Conservation (phyloP, 2,888 invertebrate genomes). For the Toxonevra muliebris region DNA sequence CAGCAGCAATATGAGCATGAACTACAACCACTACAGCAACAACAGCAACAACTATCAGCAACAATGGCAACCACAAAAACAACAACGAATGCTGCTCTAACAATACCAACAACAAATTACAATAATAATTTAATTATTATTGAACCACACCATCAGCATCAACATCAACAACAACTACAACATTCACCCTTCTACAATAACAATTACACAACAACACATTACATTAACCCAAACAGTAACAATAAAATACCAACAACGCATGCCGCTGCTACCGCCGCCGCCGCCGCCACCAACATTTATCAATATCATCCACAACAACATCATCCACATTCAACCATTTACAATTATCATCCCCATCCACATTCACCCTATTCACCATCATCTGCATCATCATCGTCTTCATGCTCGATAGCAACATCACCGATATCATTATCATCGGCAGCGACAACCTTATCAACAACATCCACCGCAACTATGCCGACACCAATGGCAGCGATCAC, state of each 20-base stretch:
- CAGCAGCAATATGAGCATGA: slow-evolving; percentile 36
- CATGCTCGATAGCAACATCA: slow-evolving; percentile 58
- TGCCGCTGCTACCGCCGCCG: slow-evolving; percentile 42
- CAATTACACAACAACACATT: slow-evolving; percentile 37
- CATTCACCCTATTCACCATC: slow-evolving; percentile 58
- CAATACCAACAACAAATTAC: slow-evolving; percentile 42
- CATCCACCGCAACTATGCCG: slow-evolving; percentile 58
- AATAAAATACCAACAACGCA: slow-evolving; percentile 35
- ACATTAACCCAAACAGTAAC: slow-evolving; percentile 34
- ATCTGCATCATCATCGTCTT: slow-evolving; percentile 60
- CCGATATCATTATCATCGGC: slow-evolving; percentile 55
- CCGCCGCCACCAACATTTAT: slow-evolving; percentile 19
- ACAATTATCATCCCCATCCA: slow-evolving; percentile 33
- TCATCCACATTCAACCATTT: slow-evolving; percentile 43
- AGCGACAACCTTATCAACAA: slow-evolving; percentile 56
- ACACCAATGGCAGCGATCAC: slow-evolving; percentile 43
- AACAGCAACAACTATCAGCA: slow-evolving; percentile 38
- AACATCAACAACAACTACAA: slow-evolving; percentile 44
- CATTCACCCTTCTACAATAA: slow-evolving; percentile 41
- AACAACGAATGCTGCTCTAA: slow-evolving; percentile 37
- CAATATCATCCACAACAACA: slow-evolving; percentile 48
- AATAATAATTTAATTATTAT: slow-evolving; percentile 57
- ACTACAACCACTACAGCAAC: slow-evolving; percentile 36
- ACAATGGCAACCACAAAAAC: slow-evolving; percentile 34
- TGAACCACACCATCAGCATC: slow-evolving; percentile 55